These are phyloP conservation scores for Acleris holmiana DNA, from an alignment of 2,888 invertebrate species.

Conservation along the genomic window DNA sequence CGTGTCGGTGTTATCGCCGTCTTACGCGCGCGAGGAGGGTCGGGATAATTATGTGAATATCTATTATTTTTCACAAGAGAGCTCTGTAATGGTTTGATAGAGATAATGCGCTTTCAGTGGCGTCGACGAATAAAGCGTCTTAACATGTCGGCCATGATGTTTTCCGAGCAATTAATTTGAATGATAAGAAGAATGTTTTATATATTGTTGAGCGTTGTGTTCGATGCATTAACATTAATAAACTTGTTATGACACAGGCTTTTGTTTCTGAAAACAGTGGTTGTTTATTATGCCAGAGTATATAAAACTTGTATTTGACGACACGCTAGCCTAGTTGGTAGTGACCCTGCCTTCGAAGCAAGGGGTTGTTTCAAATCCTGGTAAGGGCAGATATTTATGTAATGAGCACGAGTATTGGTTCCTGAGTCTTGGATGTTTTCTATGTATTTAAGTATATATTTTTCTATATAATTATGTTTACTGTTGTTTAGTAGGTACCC, in stretches of 20 bases:
- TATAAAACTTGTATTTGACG: no score
- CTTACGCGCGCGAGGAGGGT: conserved; percentile 57
- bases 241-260: neutral
- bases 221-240: conserved; percentile 14
- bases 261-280: no score
- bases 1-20: conserved; percentile 41
- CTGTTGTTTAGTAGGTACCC: no score
- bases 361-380: no score
- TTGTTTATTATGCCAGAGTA: no score
- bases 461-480: no score
- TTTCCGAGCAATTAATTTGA: conserved; percentile 67
- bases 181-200: conserved; percentile 55
- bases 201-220: conserved; percentile 37
- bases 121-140: conserved; percentile 55
- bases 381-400: no score
- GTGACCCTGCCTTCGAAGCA: no score
- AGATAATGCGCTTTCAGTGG: conserved; percentile 70
- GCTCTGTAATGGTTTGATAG: conserved; percentile 71
- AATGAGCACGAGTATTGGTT: no score
- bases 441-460: no score
- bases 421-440: no score
- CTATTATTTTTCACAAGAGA: conserved; percentile 80
- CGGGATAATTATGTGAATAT: conserved; percentile 78
- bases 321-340: no score
- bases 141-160: conserved; percentile 61